Evolutionary conservation across 2,888 invertebrate species (phyloP).

Genomic region (Ceriagrion tenellum): DNA sequence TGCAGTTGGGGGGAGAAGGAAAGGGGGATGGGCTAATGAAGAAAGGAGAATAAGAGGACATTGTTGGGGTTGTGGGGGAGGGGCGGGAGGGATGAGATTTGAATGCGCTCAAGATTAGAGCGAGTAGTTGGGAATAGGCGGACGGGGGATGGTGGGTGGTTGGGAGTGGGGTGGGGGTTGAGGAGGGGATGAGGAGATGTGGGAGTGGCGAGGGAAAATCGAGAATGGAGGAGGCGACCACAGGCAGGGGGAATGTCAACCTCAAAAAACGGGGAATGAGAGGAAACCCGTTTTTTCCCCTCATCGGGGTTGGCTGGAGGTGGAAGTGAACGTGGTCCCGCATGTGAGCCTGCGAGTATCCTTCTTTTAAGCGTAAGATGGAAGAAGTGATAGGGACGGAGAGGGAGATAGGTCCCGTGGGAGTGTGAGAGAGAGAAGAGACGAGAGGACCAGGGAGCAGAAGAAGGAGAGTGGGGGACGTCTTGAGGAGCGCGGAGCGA

Average conservation of each 20-base stretch:
- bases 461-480: background rate
- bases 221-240: constrained; percentile 40
- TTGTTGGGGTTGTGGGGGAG: background rate
- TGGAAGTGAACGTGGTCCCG: background rate
- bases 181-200: background rate
- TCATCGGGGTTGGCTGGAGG: constrained; percentile 44
- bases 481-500: background rate
- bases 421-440: background rate
- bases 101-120: constrained; percentile 50
- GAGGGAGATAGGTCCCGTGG: constrained; percentile 38
- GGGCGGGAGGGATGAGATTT: constrained; percentile 38
- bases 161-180: background rate
- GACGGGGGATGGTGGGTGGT: background rate
- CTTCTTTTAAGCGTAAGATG: constrained; percentile 35
- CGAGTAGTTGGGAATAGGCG: background rate
- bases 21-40: background rate
- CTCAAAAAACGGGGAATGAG: constrained; percentile 47
- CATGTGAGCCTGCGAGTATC: constrained; percentile 46
- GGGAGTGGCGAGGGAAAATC: constrained; percentile 62
- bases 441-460: background rate
- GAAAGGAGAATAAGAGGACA: background rate
- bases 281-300: constrained; percentile 63
- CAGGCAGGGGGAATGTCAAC: constrained; percentile 52
- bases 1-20: background rate
- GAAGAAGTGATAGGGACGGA: constrained; percentile 28